Conservation (phyloP, 1,140 invertebrate species). For the Drosophila carrolli region DNA sequence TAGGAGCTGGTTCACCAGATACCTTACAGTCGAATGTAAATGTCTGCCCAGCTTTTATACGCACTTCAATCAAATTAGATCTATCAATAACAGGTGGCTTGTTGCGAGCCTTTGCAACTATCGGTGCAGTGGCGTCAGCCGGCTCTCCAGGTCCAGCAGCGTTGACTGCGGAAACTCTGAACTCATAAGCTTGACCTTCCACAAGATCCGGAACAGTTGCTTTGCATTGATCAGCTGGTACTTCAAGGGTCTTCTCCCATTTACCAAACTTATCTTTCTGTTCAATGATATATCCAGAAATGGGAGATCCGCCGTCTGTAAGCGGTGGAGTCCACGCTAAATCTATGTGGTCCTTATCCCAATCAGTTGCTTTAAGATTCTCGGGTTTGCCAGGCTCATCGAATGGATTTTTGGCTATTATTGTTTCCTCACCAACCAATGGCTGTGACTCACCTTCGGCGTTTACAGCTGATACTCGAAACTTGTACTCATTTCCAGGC, state of each 20-base stretch:
- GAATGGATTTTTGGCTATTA: slow-evolving; percentile 98
- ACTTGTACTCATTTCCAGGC: slow-evolving; percentile 96
- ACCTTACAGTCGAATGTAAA: slow-evolving; percentile 88
- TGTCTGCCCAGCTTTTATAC: slow-evolving; percentile 95
- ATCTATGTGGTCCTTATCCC: slow-evolving; percentile 97
- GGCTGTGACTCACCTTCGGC: slow-evolving; percentile 98
- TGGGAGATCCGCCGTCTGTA: slow-evolving; percentile 93
- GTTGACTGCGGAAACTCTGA: slow-evolving; percentile 96
- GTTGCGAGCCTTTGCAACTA: slow-evolving; percentile 97
- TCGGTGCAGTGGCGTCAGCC: slow-evolving; percentile 96
- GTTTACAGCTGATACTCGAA: slow-evolving; percentile 98
- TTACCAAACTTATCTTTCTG: slow-evolving; percentile 97
- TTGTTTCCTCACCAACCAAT: slow-evolving; percentile 92
- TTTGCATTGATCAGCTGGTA: slow-evolving; percentile 91
- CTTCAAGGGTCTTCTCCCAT: slow-evolving; percentile 91
- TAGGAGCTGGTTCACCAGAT: slow-evolving; percentile 97
- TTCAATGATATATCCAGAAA: slow-evolving; percentile 94
- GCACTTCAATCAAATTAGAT: slow-evolving; percentile 92
- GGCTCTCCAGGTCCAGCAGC: slow-evolving; percentile 97
- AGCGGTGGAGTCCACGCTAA: slow-evolving; percentile 93
- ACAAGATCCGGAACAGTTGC: slow-evolving; percentile 95
- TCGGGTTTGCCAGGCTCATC: slow-evolving; percentile 97
- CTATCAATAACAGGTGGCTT: slow-evolving; percentile 96
- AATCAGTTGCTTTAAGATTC: slow-evolving; percentile 96
- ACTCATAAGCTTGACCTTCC: slow-evolving; percentile 96